phyloP scores from a whole-genome alignment of 64 coral and sea anemone species.

The Pocillopora verrucosa region DNA sequence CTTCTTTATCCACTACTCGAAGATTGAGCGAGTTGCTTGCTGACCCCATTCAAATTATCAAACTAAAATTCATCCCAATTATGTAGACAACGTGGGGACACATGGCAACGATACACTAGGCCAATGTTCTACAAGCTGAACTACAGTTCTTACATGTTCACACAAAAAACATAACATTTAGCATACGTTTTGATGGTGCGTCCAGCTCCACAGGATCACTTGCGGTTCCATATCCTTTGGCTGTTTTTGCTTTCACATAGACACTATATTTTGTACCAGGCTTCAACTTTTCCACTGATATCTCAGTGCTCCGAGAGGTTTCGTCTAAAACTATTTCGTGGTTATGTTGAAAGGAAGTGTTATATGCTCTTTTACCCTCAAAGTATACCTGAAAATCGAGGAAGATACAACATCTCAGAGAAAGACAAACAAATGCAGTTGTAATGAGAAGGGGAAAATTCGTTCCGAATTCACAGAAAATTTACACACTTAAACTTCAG shows the following conservation, averaged over 20 bases:
- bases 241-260: constrained; percentile 31
- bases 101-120: no score
- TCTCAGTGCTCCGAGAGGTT: background rate
- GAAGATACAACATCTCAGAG: background rate
- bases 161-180: background rate
- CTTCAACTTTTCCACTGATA: background rate
- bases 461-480: no score
- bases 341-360: background rate
- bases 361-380: constrained; percentile 12
- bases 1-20: no score
- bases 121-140: no score
- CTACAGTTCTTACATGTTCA: no score
- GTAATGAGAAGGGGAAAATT: no score
- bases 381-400: constrained; percentile 25
- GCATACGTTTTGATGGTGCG: constrained; percentile 19
- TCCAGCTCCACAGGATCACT: background rate
- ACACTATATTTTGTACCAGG: constrained; percentile 47
- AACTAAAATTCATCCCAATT: no score
- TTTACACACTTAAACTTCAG: no score
- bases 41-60: no score
- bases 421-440: background rate
- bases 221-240: constrained; percentile 5
- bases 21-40: no score
- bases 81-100: no score
- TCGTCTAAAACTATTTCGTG: background rate